Base-by-base conservation (phyloP, 1,140 invertebrate species). In the Philopotamus ludificatus region DNA sequence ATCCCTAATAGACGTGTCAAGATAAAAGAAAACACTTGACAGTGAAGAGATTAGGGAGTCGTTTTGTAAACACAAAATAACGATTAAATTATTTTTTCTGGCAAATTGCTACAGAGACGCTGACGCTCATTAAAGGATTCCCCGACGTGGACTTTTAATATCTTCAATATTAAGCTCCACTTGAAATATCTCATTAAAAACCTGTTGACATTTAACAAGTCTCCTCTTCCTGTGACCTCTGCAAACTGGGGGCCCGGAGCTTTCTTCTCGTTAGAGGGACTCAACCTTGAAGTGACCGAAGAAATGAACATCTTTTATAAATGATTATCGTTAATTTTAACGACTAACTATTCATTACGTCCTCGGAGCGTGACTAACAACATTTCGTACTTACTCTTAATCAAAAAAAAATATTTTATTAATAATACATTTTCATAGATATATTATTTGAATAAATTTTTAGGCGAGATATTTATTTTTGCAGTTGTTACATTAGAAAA, bases 141-240 rank as follows among this genome's bases (percentile, higher is more conserved):
- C 61, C 22, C 9, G 51, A 63, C 50, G 26, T 25, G 26, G 51
- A 63, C 61, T 63, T 54, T 45, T 54, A 63, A 63, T 63, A 63
- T 26, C 50, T 63, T 53, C 51, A 63, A 63, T 63, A 63, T 63
- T 53, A 63, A 63, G 61, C 50, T 39, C 42, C 44, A 60, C 57
- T 54, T 63, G 61, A 63, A 63, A 63, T 63, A 63, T 63, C 61
- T 63, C 61, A 63, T 63, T 63, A 63, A 63, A 63, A 63, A 63
- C 61, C 61, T 63, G 61, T 63, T 63, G 61, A 63, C 61, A 63
- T 63, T 63, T 63, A 53, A 63, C 61, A 55, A 63, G 51, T 63
- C 53, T 26, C 21, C 4, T 25, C 23, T 57, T 57, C 34, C 34
- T 20, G 50, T 16, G 61, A 63, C 50, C 61, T 51, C 61, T 44